Evolutionary conservation across 2,113 vertebrate genomes (phyloP).

Genomic region (Epinephelus lanceolatus): DNA sequence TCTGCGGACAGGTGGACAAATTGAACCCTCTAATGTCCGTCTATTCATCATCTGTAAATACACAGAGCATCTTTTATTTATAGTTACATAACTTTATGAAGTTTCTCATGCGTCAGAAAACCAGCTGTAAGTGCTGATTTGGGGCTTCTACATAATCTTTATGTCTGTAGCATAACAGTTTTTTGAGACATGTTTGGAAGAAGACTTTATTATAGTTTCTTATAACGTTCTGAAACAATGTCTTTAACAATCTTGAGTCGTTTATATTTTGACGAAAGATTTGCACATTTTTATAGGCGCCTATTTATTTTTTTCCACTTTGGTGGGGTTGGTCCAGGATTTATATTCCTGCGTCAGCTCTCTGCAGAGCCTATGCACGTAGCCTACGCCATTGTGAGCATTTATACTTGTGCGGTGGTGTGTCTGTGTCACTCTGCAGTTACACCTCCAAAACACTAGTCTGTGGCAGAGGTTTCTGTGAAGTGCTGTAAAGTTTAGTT

Average conservation of each 20-base stretch:
- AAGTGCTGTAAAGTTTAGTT: too few relatives aligned
- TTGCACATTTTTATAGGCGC: background rate
- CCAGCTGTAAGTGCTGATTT: background rate
- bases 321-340: too few relatives aligned
- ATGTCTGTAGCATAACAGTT: background rate
- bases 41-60: background rate
- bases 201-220: too few relatives aligned
- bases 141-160: background rate
- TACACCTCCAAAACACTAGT: too few relatives aligned
- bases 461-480: too few relatives aligned
- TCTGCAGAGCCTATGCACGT: too few relatives aligned
- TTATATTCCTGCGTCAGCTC: too few relatives aligned
- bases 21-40: background rate
- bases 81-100: background rate
- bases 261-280: too few relatives aligned
- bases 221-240: background rate
- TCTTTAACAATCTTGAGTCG: background rate
- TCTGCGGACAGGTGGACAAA: constrained; percentile 19
- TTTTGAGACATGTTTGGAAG: background rate
- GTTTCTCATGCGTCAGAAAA: background rate
- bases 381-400: too few relatives aligned
- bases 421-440: too few relatives aligned
- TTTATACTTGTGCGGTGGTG: too few relatives aligned
- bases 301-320: too few relatives aligned
- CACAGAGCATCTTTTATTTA: background rate